Percentiles rank a stretch among this genome's conserved stretches.
Conservation (phyloP, 2,113 vertebrate genomes). For the Gallinago paraguaiae region DNA sequence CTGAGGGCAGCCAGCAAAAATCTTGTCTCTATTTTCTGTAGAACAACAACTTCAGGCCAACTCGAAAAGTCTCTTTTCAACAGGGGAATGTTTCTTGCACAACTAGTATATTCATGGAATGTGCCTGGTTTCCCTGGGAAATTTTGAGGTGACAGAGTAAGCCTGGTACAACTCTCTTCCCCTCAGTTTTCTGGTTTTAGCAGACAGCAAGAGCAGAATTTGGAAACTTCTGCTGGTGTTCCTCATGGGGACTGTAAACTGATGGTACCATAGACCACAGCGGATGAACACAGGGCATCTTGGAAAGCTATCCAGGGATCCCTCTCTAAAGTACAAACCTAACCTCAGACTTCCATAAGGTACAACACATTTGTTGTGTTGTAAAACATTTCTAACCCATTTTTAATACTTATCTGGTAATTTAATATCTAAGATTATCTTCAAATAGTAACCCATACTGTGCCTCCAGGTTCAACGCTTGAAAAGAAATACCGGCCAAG, state of each 20-base stretch:
- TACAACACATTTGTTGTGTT: background rate
- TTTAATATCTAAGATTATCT: background rate
- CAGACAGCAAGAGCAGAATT: background rate
- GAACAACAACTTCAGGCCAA: background rate
- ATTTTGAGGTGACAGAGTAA: background rate
- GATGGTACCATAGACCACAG: rapidly evolving
- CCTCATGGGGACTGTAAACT: background rate
- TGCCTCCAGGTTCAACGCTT: background rate
- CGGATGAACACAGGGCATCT: background rate
- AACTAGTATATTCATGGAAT: background rate
- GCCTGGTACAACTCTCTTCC: background rate
- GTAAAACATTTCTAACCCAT: background rate
- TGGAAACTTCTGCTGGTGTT: background rate
- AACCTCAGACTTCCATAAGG: background rate
- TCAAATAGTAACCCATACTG: background rate
- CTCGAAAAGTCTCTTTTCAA: background rate
- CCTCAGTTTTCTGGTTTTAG: background rate
- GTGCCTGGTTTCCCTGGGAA: background rate
- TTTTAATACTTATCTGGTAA: background rate
- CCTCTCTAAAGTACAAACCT: background rate
- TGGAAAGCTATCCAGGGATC: background rate
- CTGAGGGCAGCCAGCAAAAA: background rate
- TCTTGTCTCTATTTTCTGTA: background rate
- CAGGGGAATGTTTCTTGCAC: background rate
- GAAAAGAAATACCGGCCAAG: background rate